Evolutionary conservation across 2,888 invertebrate genomes (phyloP).

Genomic region (Acanthosepion esculentum): DNA sequence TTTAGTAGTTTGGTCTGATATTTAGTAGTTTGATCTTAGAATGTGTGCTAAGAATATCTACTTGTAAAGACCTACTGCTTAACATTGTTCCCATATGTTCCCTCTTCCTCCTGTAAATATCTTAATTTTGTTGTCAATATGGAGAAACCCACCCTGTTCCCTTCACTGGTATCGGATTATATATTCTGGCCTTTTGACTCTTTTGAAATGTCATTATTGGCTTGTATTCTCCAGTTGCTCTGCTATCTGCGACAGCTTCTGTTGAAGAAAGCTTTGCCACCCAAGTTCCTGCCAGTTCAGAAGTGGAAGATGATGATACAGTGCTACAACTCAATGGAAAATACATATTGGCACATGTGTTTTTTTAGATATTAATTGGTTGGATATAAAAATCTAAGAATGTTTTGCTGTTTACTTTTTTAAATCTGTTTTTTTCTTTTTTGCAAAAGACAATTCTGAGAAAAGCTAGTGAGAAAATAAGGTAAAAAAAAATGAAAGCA

Average conservation of each 20-base stretch:
- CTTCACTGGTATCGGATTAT: conserved; percentile 11
- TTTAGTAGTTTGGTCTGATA: not conserved
- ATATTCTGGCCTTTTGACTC: conserved; percentile 33
- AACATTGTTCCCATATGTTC: not conserved
- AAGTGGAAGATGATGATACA: conserved; percentile 21
- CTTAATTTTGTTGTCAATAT: conserved; percentile 18
- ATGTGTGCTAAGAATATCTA: not conserved
- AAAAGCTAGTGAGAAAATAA: not conserved
- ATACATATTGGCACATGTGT: not conserved
- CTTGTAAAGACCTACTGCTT: not conserved
- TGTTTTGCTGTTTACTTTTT: not conserved
- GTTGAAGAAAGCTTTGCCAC: conserved; percentile 10
- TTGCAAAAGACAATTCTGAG: not conserved
- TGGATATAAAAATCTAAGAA: not conserved
- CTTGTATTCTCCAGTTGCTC: conserved; percentile 33
- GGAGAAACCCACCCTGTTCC: conserved; percentile 20
- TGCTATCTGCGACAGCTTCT: conserved; percentile 15
- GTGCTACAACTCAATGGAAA: not conserved
- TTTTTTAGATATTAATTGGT: not conserved
- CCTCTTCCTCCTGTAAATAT: not conserved
- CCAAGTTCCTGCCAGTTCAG: conserved; percentile 33
- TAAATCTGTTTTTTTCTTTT: not conserved
- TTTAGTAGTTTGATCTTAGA: not conserved
- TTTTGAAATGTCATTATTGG: conserved; percentile 33
- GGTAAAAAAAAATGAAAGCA: not conserved